Evolutionary conservation across 2,888 invertebrate genomes (phyloP).

Genomic region (Phyllotreta cruciferae): DNA sequence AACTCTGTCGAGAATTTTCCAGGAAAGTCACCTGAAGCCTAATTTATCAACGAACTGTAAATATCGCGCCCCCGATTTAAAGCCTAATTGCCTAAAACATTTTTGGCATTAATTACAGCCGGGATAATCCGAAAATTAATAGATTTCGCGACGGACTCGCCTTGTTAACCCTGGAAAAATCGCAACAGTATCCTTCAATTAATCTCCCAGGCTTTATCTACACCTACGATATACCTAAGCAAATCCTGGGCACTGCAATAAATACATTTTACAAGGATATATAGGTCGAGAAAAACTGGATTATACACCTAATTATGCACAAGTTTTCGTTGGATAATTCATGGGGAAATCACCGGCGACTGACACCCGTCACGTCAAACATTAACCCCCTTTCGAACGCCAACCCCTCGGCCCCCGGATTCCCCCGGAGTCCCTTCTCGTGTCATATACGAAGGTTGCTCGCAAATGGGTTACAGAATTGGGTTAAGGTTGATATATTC

Average conservation of each 20-base stretch:
- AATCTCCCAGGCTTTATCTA: too few species aligned
- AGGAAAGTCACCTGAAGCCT: neutral
- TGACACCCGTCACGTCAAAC: neutral
- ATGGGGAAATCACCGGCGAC: too few species aligned
- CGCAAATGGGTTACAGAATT: slow-evolving; percentile 18
- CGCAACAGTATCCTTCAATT: too few species aligned
- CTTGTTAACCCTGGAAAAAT: too few species aligned
- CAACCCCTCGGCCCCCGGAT: slow-evolving; percentile 10
- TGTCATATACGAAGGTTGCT: slow-evolving; percentile 19
- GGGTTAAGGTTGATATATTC: slow-evolving; percentile 24
- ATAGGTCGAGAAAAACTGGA: too few species aligned
- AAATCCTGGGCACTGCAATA: too few species aligned
- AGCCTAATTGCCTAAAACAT: slow-evolving; percentile 22
- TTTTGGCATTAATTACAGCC: slow-evolving; percentile 22
- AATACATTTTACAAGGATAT: neutral
- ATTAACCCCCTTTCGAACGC: neutral
- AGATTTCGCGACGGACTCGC: slow-evolving; percentile 1
- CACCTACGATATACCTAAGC: too few species aligned
- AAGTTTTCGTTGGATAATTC: too few species aligned
- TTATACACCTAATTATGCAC: neutral
- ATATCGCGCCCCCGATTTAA: slow-evolving; percentile 1
- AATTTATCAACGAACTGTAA: slow-evolving; percentile 12
- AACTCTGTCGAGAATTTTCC: too few species aligned
- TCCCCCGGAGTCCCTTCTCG: slow-evolving; percentile 11
- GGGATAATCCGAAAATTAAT: slow-evolving; percentile 24